Base-by-base conservation (phyloP, 2,113 vertebrate species). In the Varanus komodoensis region DNA sequence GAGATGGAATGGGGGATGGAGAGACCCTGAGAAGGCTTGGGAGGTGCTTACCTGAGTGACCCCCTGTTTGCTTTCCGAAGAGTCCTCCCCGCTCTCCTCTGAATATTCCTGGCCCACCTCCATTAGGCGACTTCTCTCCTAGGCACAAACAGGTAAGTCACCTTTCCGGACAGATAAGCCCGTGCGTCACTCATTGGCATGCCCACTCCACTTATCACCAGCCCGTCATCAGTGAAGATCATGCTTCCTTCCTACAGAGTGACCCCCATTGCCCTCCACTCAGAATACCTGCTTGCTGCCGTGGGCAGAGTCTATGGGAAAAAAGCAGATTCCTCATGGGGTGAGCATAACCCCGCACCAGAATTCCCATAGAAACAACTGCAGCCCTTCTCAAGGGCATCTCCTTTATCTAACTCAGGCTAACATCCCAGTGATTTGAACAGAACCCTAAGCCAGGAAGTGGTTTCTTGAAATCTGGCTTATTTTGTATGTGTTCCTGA, bases 111-210 rank as follows among this genome's bases (percentile, higher is more conserved):
- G 82, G 61, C 17, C 77, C 89, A 79, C 34, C 2, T 85, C 82
- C 89, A 89, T 71, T 6, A 85, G 61, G 64, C 82, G 89, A 8
- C 29, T 89, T 85, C 85, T 89, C 48, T 89, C 89, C 89, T 89
- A 89, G 29, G 75, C 11, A 27, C 25, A 85, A 48, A 71, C 61
- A 78, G 32, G 27, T 12, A 12, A 23, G 50, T 82, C 64, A 71
- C 3, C 3, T 50, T 69, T 67, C 19, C 14, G 34, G 61, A 68
- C 5, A 34, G 11, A 9, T 2, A n/a, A 83, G 4, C 3, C 38
- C 8, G 3, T 44, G 38, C 38, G 38, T 44, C 38, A 44, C 38
- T 44, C 38, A 44, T 44, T 25, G 44, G 7, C 38, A 23, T 19
- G 32, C 14, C 73, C 27, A 25, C 67, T 27, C 2, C 8, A 32